Evolutionary conservation across 2,797 vertebrate species (phyloP).

Genomic region (Gastrophryne carolinensis): DNA sequence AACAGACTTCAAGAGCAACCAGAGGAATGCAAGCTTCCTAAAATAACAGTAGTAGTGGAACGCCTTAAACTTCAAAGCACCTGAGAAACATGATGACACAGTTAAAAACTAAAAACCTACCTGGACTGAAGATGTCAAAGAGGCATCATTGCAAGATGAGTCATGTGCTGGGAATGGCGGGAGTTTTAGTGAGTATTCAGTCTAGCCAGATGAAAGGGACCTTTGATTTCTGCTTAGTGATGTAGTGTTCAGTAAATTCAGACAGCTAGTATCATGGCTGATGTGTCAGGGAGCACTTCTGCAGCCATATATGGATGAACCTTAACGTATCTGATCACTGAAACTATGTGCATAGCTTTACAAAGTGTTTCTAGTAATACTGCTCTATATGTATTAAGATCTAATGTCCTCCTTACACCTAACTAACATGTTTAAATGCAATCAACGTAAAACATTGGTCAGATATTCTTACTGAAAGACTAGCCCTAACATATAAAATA

Average conservation of each 20-base stretch:
- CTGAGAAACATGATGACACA: slow-evolving; percentile 10
- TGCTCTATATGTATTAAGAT: too few relatives aligned
- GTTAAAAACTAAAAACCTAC: slow-evolving; percentile 21
- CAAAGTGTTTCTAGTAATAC: too few relatives aligned
- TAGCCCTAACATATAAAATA: too few relatives aligned
- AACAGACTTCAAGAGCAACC: not conserved
- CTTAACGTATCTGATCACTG: not conserved
- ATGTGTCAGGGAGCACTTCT: not conserved
- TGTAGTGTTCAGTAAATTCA: slow-evolving; percentile 6
- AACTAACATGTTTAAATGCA: too few relatives aligned
- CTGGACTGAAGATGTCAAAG: slow-evolving; percentile 31
- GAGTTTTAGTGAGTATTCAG: slow-evolving; percentile 4
- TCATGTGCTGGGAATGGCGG: slow-evolving; percentile 15
- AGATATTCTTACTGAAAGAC: too few relatives aligned
- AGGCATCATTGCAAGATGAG: slow-evolving; percentile 24
- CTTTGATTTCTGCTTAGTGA: slow-evolving; percentile 22
- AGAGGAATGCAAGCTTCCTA: slow-evolving; percentile 5
- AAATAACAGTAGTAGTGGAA: slow-evolving; percentile 1
- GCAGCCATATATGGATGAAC: not conserved
- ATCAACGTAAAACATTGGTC: too few relatives aligned
- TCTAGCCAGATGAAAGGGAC: slow-evolving; percentile 20
- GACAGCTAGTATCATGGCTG: not conserved
- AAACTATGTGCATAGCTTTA: too few relatives aligned
- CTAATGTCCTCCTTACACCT: too few relatives aligned
- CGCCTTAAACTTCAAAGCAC: slow-evolving; percentile 13